Base-by-base conservation (phyloP, 2,797 vertebrate species). In the Cirrhinus mrigala region DNA sequence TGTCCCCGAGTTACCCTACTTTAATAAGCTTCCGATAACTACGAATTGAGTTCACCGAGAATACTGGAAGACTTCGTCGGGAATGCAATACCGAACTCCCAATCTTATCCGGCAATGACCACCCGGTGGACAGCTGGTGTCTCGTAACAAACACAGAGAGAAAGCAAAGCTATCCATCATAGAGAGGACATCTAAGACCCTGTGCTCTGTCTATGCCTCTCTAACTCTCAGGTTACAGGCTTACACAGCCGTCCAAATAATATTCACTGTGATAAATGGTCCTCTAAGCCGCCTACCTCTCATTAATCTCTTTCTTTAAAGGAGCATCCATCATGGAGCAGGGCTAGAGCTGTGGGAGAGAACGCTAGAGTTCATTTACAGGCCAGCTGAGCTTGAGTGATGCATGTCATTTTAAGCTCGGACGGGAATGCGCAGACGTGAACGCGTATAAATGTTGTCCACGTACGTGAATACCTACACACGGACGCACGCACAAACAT, bases 241-340 rank as follows among this genome's bases (percentile, higher is more conserved):
- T 96, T 97, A 97, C 97, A 97, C 95, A 95, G 97, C 96, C 96
- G 97, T 98, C 97, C 97, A 98, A 99, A 99, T 99, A 99, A 99
- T 99, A 98, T 99, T 97, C 97, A 96, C 96, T 95, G 96, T 99
- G 98, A 99, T 98, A 97, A 98, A 99, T 98, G 97, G 96, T 94
- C 94, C 96, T 96, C 96, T 94, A 95, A 96, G 97, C 96, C 96
- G 95, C 92, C 96, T 97, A 97, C 97, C 97, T 96, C 95, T 98
- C 98, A 99, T 99, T 98, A 98, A 98, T 99, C 98, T 97, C 96
- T 97, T 97, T 96, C 95, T 97, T 95, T 96, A 95, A 97, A 98
- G 97, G 96, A 97, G 96, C 97, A 99, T 99, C 98, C 96, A 97
- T 99, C 98, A 98, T 96, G 94, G 95, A 97, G 96, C 94, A 96